phyloP scores from a whole-genome alignment of 1,140 invertebrate species.

The Calliphora vicina region DNA sequence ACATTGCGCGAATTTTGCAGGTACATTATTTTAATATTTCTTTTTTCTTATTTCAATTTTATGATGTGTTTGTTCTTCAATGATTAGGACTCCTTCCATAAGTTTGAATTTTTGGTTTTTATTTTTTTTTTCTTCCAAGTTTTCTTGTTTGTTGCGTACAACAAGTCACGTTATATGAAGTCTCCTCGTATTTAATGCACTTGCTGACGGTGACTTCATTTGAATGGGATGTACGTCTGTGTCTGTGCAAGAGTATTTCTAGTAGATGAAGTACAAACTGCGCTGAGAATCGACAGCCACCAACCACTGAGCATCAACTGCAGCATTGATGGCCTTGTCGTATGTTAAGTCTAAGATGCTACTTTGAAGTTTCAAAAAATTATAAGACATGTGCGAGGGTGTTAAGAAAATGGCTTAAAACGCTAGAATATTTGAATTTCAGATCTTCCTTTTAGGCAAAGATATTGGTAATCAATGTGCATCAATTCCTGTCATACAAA shows the following conservation, averaged over 20 bases:
- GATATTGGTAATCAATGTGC: too few species aligned
- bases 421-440: too few species aligned
- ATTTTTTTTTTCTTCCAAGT: too few species aligned
- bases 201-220: not conserved
- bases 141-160: not conserved
- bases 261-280: not conserved
- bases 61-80: not conserved
- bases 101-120: not conserved
- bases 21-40: not conserved
- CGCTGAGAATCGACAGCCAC: not conserved
- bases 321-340: not conserved
- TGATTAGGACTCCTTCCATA: not conserved
- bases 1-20: not conserved
- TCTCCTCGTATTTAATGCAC: not conserved
- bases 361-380: not conserved
- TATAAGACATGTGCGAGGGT: not conserved
- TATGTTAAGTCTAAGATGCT: not conserved
- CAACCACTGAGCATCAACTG: not conserved
- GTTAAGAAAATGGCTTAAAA: not conserved
- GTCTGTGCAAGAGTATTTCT: not conserved
- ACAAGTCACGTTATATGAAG: not conserved
- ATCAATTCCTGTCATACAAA: too few species aligned
- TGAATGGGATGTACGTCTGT: not conserved
- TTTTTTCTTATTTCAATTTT: not conserved
- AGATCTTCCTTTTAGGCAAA: too few species aligned